Conservation (phyloP, 2,888 invertebrate genomes). For the Lymantria monacha region DNA sequence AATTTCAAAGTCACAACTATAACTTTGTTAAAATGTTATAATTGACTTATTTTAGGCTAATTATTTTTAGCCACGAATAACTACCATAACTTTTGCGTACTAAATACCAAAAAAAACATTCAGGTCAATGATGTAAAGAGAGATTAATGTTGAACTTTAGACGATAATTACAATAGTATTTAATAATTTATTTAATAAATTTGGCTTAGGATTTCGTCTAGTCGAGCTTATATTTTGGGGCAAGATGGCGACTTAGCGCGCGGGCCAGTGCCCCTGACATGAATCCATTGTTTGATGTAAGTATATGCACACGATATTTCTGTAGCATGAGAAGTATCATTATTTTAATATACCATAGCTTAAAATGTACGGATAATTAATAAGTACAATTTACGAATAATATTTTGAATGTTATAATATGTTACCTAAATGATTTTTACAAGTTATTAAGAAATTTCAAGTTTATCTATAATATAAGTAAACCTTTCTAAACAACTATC, state of each 20-base stretch:
- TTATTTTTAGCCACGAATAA: conserved; percentile 18
- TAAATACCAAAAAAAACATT: conserved; percentile 27
- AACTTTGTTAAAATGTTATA: conserved; percentile 12
- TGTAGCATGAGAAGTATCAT: not conserved
- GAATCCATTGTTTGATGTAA: conserved; percentile 53
- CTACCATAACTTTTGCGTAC: conserved; percentile 17
- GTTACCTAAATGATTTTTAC: too few species aligned
- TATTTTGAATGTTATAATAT: too few species aligned
- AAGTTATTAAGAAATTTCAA: too few species aligned
- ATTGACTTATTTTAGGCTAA: conserved; percentile 15
- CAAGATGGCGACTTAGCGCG: conserved; percentile 5
- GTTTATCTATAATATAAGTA: too few species aligned
- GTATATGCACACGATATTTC: conserved; percentile 35
- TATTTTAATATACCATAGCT: not conserved
- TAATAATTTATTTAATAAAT: conserved; percentile 13
- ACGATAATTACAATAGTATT: conserved; percentile 17
- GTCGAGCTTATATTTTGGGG: conserved; percentile 6
- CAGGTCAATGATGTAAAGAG: conserved; percentile 25
- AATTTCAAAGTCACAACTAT: not conserved
- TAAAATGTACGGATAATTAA: too few species aligned
- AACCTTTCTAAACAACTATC: too few species aligned
- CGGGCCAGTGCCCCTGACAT: conserved; percentile 58
- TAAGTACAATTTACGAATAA: too few species aligned
- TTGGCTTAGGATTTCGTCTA: conserved; percentile 12
- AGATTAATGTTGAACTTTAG: conserved; percentile 5